Evolutionary conservation across 2,113 vertebrate genomes (phyloP), one percentile per base, ranked within the genome.

Genomic region (Phalacrocorax pelagicus): DNA sequence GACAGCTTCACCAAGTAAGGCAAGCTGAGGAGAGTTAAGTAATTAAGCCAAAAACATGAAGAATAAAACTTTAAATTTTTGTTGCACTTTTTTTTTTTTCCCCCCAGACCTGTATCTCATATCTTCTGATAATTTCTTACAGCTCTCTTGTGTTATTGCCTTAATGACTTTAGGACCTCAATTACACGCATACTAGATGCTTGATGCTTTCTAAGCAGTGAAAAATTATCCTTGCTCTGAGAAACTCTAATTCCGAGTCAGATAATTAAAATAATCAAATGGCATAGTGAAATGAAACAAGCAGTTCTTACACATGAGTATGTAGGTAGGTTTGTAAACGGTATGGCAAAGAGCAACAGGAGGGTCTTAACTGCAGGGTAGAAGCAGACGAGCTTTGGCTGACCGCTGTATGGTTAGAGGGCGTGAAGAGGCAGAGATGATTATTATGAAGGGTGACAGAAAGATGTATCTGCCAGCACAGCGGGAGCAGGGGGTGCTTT

Each of bases 81-180:
- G 11, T 32, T 44, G 17, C 8, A 14, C 18, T 14, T 27, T 7
- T 30, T 8, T 9, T 22, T 8, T 47, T 23, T 34, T 18, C 44
- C 38, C 5, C 1, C 29, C 42, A 57, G 23, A 74, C 34, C 52
- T 62, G 14, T 21, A 36, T 20, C 49, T 91, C n/a, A 13, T 75
- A 13, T 88, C 51, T 72, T 77, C 77, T 59, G 63, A 44, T 27
- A 38, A 46, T 57, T 87, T 72, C 91, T 85, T 79, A 52, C 73
- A 82, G 55, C 26, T 88, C 34, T 88, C 54, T 78, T 70, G 34
- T 85, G 51, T 58, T 58, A 59, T 20, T 80, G 66, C 62, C 65
- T 82, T 91, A 69, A 73, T 21, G 71, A 79, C 85, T 87, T 91
- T 16, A 79, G 62, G 84, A 91, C 86, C 87, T 84, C 94, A 94